These are phyloP conservation scores for Rhagium mordax DNA, from an alignment of 2,888 invertebrate genomes.

Conservation along the genomic window DNA sequence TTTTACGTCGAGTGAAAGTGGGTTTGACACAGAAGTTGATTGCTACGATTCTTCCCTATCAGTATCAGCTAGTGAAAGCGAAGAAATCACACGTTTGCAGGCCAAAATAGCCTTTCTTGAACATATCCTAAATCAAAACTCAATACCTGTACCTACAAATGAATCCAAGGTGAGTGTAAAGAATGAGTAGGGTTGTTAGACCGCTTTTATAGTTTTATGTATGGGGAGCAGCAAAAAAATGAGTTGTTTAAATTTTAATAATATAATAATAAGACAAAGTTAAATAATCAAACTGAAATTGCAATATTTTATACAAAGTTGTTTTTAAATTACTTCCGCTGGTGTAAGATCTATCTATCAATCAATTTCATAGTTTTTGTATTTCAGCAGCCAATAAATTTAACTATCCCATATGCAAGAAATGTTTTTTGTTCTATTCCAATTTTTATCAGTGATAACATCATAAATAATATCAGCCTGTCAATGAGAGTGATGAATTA, in stretches of 20 bases:
- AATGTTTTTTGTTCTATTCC: neutral
- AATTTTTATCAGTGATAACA: neutral
- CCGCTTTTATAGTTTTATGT: constrained; percentile 10
- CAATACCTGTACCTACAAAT: constrained; percentile 55
- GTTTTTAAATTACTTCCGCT: neutral
- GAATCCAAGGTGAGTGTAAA: constrained; percentile 59
- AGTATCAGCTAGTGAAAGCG: constrained; percentile 51
- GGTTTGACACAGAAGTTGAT: constrained; percentile 69
- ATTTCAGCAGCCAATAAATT: neutral
- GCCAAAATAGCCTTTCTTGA: constrained; percentile 67
- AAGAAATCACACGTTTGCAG: constrained; percentile 62
- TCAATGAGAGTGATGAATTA: neutral
- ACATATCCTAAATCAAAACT: constrained; percentile 59
- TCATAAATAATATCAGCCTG: neutral
- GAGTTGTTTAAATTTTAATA: neutral
- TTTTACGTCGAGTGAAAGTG: constrained; percentile 67
- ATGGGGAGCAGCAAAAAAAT: neutral
- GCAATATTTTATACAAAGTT: too few species aligned
- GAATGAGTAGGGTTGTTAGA: constrained; percentile 20
- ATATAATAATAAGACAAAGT: too few species aligned
- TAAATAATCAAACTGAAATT: too few species aligned
- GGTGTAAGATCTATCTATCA: neutral
- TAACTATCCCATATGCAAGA: neutral
- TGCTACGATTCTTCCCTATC: constrained; percentile 64
- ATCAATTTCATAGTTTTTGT: too few species aligned